phyloP scores from a whole-genome alignment of 1,140 invertebrate species.

The Anastrepha obliqua region DNA sequence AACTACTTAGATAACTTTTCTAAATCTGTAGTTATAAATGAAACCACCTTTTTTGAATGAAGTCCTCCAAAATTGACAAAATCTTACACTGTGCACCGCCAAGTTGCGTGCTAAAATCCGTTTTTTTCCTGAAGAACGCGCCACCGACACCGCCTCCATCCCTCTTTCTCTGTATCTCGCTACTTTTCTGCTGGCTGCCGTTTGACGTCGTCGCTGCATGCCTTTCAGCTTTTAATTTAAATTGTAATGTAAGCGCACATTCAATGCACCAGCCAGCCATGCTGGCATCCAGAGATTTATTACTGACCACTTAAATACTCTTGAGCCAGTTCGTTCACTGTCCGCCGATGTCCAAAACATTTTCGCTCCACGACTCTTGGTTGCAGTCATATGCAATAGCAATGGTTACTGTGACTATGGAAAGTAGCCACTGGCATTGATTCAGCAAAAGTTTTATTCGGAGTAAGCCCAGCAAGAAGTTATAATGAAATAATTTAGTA shows the following conservation, averaged over 20 bases:
- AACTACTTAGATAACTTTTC: too few species aligned
- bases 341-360: slow-evolving; percentile 12
- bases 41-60: too few species aligned
- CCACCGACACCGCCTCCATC: too few species aligned
- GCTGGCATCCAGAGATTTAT: slow-evolving; percentile 66
- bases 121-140: background rate
- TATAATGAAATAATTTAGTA: too few species aligned
- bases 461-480: too few species aligned
- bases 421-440: background rate
- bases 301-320: slow-evolving; percentile 70
- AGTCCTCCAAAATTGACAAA: too few species aligned
- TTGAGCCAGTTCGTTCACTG: slow-evolving; percentile 50
- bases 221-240: slow-evolving; percentile 73
- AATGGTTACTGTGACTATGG: background rate
- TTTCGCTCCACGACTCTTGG: background rate
- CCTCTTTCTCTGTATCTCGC: background rate
- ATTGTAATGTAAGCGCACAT: slow-evolving; percentile 65
- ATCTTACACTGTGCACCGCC: background rate
- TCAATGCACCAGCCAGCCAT: slow-evolving; percentile 50
- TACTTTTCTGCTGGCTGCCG: slow-evolving; percentile 7
- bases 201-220: slow-evolving; percentile 58
- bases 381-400: background rate
- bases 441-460: too few species aligned
- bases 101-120: background rate
- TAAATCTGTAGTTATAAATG: too few species aligned